A percentile compares a stretch with the other conserved stretches of the same genome.
Conservation (phyloP, 2,113 vertebrate genomes). For the Peucedramus taeniatus region DNA sequence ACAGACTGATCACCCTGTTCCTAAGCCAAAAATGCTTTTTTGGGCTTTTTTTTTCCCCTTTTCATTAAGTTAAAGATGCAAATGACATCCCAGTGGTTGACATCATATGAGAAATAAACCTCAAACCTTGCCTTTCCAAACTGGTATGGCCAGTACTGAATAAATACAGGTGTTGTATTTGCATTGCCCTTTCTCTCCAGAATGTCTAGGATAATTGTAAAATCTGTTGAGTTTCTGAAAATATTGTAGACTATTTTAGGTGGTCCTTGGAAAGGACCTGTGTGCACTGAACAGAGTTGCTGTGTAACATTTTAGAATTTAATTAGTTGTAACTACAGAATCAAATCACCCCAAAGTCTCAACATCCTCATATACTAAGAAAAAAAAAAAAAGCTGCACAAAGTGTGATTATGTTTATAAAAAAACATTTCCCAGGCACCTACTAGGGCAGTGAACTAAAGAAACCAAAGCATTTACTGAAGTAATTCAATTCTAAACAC, state of each 20-base stretch:
- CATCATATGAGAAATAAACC: neutral
- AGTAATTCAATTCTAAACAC: neutral
- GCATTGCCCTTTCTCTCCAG: neutral
- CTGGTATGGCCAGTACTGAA: neutral
- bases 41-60: neutral
- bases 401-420: neutral
- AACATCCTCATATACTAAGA: neutral
- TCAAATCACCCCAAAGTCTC: neutral
- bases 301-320: neutral
- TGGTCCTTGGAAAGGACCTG: conserved; percentile 2
- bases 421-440: neutral
- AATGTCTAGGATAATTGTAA: neutral
- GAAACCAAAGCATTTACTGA: neutral
- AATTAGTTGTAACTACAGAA: neutral
- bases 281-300: neutral
- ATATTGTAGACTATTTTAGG: conserved; percentile 18
- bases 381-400: neutral
- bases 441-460: neutral
- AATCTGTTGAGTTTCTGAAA: conserved; percentile 10
- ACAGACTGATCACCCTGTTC: neutral
- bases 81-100: neutral
- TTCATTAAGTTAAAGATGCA: neutral
- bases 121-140: neutral
- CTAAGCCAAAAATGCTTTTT: neutral
- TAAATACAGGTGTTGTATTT: conserved; percentile 12